These are phyloP conservation scores for Oligia strigilis DNA, from an alignment of 2,888 invertebrate species.

Conservation along the genomic window DNA sequence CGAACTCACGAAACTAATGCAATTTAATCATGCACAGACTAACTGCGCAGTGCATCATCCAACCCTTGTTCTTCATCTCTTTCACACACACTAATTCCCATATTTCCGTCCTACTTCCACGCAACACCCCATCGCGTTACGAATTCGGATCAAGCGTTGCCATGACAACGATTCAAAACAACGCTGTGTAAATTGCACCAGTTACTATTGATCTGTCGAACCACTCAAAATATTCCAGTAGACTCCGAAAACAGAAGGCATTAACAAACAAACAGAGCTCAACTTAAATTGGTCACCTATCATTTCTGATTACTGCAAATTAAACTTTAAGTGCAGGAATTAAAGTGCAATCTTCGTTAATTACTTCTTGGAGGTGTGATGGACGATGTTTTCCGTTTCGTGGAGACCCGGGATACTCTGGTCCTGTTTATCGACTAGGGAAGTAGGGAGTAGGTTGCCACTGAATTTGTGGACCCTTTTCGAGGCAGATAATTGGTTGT, in stretches of 20 bases:
- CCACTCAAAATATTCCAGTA: slow-evolving; percentile 59
- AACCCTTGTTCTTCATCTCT: slow-evolving; percentile 75
- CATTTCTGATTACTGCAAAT: slow-evolving; percentile 76
- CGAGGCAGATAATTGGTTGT: slow-evolving; percentile 43
- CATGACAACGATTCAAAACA: slow-evolving; percentile 86
- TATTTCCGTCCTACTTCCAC: slow-evolving; percentile 69
- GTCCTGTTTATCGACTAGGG: slow-evolving; percentile 52
- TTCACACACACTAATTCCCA: slow-evolving; percentile 55
- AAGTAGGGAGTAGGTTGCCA: slow-evolving; percentile 39
- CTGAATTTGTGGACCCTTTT: slow-evolving; percentile 50
- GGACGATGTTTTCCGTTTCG: slow-evolving; percentile 58
- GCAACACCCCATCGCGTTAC: slow-evolving; percentile 79
- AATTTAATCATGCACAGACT: slow-evolving; percentile 83
- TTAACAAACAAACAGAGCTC: slow-evolving; percentile 71
- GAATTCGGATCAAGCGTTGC: slow-evolving; percentile 83
- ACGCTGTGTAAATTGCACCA: slow-evolving; percentile 75
- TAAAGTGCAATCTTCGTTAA: slow-evolving; percentile 83
- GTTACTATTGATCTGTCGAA: slow-evolving; percentile 74
- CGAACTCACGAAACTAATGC: slow-evolving; percentile 77
- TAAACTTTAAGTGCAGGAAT: slow-evolving; percentile 78
- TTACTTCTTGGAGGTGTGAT: slow-evolving; percentile 65
- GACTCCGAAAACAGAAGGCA: slow-evolving; percentile 54
- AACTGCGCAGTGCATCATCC: slow-evolving; percentile 82
- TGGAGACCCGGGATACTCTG: slow-evolving; percentile 48
- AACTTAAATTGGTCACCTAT: slow-evolving; percentile 71